These are phyloP conservation scores for Edolisoma coerulescens DNA, from an alignment of 2,113 vertebrate genomes.

Conservation along the genomic window DNA sequence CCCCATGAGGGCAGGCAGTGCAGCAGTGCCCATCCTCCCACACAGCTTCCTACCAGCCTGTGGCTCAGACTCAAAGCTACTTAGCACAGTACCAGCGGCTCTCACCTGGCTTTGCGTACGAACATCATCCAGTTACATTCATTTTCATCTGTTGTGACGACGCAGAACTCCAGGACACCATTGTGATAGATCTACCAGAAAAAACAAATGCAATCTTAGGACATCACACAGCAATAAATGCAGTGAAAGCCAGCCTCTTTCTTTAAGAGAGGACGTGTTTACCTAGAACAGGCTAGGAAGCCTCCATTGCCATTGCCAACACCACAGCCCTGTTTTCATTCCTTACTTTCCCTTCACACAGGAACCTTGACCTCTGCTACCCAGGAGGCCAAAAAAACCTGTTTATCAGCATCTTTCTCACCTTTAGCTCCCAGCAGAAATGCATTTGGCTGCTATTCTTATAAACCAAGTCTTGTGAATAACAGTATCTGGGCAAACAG, in stretches of 20 bases:
- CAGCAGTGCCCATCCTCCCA: not conserved
- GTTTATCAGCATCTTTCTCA: not conserved
- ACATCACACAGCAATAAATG: not conserved
- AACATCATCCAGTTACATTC: conserved; percentile 99
- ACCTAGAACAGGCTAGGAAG: not conserved
- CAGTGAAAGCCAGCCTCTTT: not conserved
- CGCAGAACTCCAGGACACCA: conserved; percentile 87
- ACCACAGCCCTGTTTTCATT: not conserved
- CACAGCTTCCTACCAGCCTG: not conserved
- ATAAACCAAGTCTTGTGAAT: not conserved
- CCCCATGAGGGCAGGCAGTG: not conserved
- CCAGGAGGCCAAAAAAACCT: not conserved
- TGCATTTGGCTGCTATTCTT: not conserved
- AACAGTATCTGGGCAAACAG: not conserved
- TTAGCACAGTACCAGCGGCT: not conserved
- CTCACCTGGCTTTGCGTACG: conserved; percentile 91
- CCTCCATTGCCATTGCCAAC: not conserved
- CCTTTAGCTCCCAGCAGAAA: not conserved
- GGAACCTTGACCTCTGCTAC: not conserved
- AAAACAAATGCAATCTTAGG: not conserved
- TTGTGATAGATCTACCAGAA: conserved; percentile 87
- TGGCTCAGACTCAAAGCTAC: not conserved
- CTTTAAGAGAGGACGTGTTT: not conserved
- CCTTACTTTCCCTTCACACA: not conserved
- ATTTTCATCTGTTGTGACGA: conserved; percentile 90